These are phyloP conservation scores for Phocides pigmalion DNA, from an alignment of 1,140 invertebrate genomes.

Conservation along the genomic window DNA sequence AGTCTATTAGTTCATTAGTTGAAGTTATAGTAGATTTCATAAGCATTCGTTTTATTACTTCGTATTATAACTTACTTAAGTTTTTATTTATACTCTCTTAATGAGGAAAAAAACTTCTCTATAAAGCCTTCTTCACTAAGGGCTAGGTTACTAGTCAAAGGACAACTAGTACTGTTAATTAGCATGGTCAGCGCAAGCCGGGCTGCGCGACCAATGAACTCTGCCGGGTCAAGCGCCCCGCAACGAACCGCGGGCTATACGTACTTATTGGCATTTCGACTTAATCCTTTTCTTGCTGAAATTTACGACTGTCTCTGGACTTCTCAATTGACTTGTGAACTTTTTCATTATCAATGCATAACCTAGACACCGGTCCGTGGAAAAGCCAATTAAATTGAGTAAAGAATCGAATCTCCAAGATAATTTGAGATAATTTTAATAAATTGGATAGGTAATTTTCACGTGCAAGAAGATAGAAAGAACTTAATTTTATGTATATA, in stretches of 20 bases:
- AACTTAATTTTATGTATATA: too few species aligned
- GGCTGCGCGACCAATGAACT: conserved; percentile 54
- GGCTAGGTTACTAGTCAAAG: conserved; percentile 6
- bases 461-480: too few species aligned
- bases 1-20: too few species aligned
- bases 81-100: too few species aligned
- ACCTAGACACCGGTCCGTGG: conserved; percentile 13
- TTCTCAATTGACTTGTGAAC: not conserved
- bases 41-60: too few species aligned
- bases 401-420: too few species aligned
- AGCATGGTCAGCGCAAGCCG: conserved; percentile 49
- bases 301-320: conserved; percentile 38
- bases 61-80: too few species aligned
- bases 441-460: not conserved
- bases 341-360: conserved; percentile 9
- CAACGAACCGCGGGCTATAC: conserved; percentile 36
- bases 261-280: conserved; percentile 48
- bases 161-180: conserved; percentile 42
- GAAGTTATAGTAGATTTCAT: too few species aligned
- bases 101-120: too few species aligned
- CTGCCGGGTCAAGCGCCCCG: conserved; percentile 62
- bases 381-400: not conserved
- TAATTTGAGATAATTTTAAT: not conserved
- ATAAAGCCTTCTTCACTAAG: not conserved
- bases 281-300: conserved; percentile 43